These are phyloP conservation scores for Acholoe squamosa DNA, from an alignment of 2,888 invertebrate species.

Conservation along the genomic window DNA sequence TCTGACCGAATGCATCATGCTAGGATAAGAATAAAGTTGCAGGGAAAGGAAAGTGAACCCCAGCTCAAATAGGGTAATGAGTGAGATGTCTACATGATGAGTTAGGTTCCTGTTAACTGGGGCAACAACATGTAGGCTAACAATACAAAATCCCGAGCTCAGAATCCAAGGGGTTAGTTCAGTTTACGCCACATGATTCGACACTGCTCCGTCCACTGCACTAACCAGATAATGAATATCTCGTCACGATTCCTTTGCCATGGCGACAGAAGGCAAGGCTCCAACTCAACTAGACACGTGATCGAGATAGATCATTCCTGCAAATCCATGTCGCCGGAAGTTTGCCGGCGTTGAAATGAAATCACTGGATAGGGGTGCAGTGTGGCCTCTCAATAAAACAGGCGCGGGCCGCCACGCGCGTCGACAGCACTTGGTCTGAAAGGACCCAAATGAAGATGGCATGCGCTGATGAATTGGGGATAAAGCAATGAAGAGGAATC, in stretches of 20 bases:
- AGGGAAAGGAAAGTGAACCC: too few species aligned
- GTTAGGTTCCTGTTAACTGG: not conserved
- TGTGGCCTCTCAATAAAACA: not conserved
- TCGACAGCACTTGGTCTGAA: conserved; percentile 10
- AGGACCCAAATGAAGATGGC: conserved; percentile 18
- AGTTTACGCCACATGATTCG: not conserved
- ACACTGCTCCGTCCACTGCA: not conserved
- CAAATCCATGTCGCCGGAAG: conserved; percentile 28
- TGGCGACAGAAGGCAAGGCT: conserved; percentile 1
- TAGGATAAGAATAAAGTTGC: too few species aligned
- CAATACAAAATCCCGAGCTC: not conserved
- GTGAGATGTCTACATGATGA: not conserved
- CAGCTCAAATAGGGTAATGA: too few species aligned
- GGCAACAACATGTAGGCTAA: not conserved
- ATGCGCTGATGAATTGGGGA: not conserved
- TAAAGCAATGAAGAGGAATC: conserved; percentile 33
- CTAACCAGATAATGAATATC: conserved; percentile 56
- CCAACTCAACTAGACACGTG: conserved; percentile 41
- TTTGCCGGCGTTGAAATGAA: not conserved
- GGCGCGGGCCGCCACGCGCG: not conserved
- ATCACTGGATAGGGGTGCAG: not conserved
- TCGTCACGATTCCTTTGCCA: conserved; percentile 53
- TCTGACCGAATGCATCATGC: too few species aligned
- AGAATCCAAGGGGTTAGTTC: not conserved
- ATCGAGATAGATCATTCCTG: conserved; percentile 36